Conservation (phyloP, 2,113 vertebrate species). For the Mirza zaza region DNA sequence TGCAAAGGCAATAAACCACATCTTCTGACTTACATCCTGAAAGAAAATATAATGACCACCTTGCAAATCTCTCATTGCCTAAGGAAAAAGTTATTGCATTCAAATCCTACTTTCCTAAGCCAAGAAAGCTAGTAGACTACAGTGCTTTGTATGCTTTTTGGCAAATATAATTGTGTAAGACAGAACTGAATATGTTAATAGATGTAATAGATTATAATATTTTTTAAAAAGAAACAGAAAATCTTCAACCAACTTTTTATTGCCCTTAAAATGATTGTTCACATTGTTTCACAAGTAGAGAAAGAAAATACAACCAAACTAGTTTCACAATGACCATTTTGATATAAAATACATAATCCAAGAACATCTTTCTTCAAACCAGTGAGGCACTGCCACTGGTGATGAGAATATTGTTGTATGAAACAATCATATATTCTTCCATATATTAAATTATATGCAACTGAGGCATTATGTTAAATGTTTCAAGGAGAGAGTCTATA, state of each 20-base stretch:
- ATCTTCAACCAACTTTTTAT: constrained; percentile 61
- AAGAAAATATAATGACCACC: constrained; percentile 46
- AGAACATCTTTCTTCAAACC: constrained; percentile 57
- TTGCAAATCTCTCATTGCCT: constrained; percentile 8
- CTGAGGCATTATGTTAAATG: constrained; percentile 44
- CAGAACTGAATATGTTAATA: neutral
- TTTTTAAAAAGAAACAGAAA: constrained; percentile 46
- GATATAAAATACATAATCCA: constrained; percentile 58
- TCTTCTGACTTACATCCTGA: neutral
- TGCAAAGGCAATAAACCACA: constrained; percentile 29
- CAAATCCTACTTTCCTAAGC: constrained; percentile 3
- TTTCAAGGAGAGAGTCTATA: constrained; percentile 23
- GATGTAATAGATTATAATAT: neutral
- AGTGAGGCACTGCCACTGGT: constrained; percentile 24
- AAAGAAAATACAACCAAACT: constrained; percentile 39
- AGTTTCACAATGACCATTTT: constrained; percentile 46
- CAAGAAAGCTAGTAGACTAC: neutral
- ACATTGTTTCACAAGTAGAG: constrained; percentile 49
- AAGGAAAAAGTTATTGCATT: neutral
- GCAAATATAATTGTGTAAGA: constrained; percentile 40
- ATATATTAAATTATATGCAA: constrained; percentile 50
- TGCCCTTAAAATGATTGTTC: constrained; percentile 63
- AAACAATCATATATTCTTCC: neutral
- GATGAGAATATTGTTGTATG: constrained; percentile 11
- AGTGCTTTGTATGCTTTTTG: neutral